Base-by-base conservation (phyloP, 2,888 invertebrate species). In the Cordilura impudica region DNA sequence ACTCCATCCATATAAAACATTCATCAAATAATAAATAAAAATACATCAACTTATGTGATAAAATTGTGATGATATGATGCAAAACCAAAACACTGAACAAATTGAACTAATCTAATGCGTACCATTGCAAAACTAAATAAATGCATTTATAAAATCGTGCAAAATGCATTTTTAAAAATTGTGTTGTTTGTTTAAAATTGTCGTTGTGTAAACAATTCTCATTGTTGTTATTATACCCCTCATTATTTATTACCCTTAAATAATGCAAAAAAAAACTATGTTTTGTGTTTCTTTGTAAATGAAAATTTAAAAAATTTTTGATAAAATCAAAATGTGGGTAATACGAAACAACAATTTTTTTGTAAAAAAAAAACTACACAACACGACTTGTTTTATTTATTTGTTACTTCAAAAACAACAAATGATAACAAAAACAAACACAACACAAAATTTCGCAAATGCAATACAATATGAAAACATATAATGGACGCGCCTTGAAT, bases 121-220 rank as follows among this genome's bases (percentile, higher is more conserved):
- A 54, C 23, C 23, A 51, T 51, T 51, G 51, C 23, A 51, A 51
- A 26, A 51, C n/a, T n/a, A n/a, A n/a, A n/a, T n/a, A n/a, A n/a
- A 39, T 35, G n/a, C 10, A n/a, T 26, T 47, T 18, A 16, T 18
- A 47, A n/a, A 18, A 18, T 61, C 35, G 45, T 67, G 67, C 67
- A 47, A 26, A 26, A 39, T 54, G 51, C 21, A 69, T 10, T 2
- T 45, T 75, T n/a, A n/a, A 39, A 39, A 39, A 61, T 56, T 69
- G 75, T 73, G 72, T 54, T 75, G 69, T 76, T 47, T 65, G 75
- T 63, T 76, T 63, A 56, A 39, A 69, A 56, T n/a, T 63, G 63
- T 70, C 75, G 71, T 51, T 71, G 75, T 76, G 69, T 69, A 56
- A 63, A 58, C 39, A 63, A 69, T 69, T 56, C 26, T n/a, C 56